Evolutionary conservation across 1,140 invertebrate species (phyloP), one percentile per base, ranked within the genome.

Genomic region (Drosophila nikananu): DNA sequence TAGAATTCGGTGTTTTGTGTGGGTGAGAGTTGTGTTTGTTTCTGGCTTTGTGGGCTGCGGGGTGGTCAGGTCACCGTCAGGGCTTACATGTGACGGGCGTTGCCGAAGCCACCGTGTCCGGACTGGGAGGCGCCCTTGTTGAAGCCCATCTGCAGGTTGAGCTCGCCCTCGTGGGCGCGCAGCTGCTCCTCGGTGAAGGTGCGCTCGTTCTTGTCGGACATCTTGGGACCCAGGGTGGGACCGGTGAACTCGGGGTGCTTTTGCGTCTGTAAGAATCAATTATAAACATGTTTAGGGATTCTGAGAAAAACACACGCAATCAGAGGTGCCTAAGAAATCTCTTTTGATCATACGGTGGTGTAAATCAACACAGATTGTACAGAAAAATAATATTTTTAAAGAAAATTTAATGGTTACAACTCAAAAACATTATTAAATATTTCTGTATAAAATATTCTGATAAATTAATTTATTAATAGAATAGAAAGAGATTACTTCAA

Each of bases 61-160:
- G 42, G 51, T 49, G 23, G 49, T 51, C 37, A n/a, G 12, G 44
- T 21, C 27, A 9, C 21, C 59, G 39, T 23, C 49, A 3, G 19
- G 49, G 7, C 94, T 95, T 96, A 98, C 97, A 98, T 98, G 92
- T 98, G 97, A 89, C 97, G 95, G n/a, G 97, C 98, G 93, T 99
- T 99, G 81, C 98, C 98, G 92, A 99, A 98, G 61, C 97, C 96
- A 64, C 97, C 97, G 61, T 96, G 96, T 5, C 97, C 97, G 46
- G 97, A 94, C 92, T 98, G 97, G 27, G 96, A 96, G 13, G 97
- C 97, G 37, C 97, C 97, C 93, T 99, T 99, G 94, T 99, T 99
- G 94, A 95, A 98, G 25, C 99, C 99, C 96, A 98, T 98, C 94
- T 99, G 99, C 13, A 99, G 95, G 89, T 97, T 97, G 19, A 99